Conservation (phyloP, 2,113 vertebrate species). For the Chaenogobius annularis region DNA sequence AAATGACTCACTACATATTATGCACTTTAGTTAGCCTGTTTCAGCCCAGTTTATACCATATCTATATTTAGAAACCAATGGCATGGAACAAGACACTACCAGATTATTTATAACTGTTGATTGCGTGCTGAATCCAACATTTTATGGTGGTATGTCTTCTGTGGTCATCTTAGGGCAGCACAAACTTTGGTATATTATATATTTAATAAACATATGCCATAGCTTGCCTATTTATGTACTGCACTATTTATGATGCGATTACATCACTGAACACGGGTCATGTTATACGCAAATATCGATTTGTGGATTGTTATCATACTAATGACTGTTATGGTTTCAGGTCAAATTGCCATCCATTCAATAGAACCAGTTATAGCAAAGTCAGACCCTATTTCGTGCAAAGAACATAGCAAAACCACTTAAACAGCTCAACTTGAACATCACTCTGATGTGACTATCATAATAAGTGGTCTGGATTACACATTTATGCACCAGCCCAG, state of each 20-base stretch:
- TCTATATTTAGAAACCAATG: constrained; percentile 27
- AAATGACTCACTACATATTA: constrained; percentile 39
- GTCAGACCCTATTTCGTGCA: neutral
- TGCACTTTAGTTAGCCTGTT: constrained; percentile 21
- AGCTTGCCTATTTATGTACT: constrained; percentile 31
- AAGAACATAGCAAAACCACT: neutral
- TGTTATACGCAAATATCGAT: constrained; percentile 38
- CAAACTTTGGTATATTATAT: constrained; percentile 32
- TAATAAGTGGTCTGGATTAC: constrained; percentile 45
- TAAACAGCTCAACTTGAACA: constrained; percentile 17
- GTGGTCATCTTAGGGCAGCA: neutral
- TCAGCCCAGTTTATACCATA: constrained; percentile 3
- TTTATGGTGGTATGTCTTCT: neutral
- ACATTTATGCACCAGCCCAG: constrained; percentile 28
- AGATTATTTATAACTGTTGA: neutral
- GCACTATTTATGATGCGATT: constrained; percentile 18
- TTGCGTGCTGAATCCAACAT: constrained; percentile 2
- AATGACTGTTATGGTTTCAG: constrained; percentile 22
- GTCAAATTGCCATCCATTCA: constrained; percentile 16
- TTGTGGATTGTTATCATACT: constrained; percentile 29
- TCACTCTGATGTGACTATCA: constrained; percentile 28
- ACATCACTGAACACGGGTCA: constrained; percentile 35
- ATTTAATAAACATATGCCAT: constrained; percentile 39
- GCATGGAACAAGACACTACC: neutral
- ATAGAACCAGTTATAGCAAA: constrained; percentile 11